Base-by-base conservation (phyloP, 2,797 vertebrate genomes). In the Xiphophorus birchmanni region DNA sequence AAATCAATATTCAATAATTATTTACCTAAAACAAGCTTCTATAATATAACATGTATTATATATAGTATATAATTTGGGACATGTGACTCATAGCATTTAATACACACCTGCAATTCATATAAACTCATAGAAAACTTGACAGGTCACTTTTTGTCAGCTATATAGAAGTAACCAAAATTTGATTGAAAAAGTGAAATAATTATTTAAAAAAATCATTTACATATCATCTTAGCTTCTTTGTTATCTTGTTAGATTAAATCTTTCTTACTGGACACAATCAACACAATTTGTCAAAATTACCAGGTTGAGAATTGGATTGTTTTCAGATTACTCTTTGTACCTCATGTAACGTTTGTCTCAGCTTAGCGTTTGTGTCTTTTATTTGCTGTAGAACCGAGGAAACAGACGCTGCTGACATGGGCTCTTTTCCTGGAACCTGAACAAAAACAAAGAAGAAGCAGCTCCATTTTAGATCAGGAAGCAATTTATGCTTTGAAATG, bases 311-410 rank as follows among this genome's bases (percentile, higher is more conserved):
- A n/a, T 6, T 8, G 26, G 4, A 26, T 35, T 6, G 4, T 29
- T 17, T 52, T 69, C 37, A 15, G 23, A 42, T 40, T 52, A 54
- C 4, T 40, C 35, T 26, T 11, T 32, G 23, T 67, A 26, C 0
- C 44, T 18, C 74, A 81, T 83, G 0, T 80, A 91, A 90, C n/a
- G 77, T 67, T 74, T 78, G 58, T 84, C 69, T 88, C 8, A 94
- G 84, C 65, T 37, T 40, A 17, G 73, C 5, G 35, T 84, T 74
- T 78, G 90, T 86, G 78, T 89, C 67, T 0, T 86, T 82, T 42
- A 79, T 84, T 40, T 18, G 67, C 52, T 86, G 86, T 26, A 93
- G 86, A 73, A 87, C 83, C 47, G 71, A 82, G 40, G 83, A 86
- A 32, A 73, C 73, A 21, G 78, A 85, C 11, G 75, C 84, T 0